A percentile compares a stretch with the other conserved stretches of the same genome.
These are phyloP conservation scores for Ylistrum balloti DNA, from an alignment of 1,140 invertebrate genomes.

Conservation along the genomic window DNA sequence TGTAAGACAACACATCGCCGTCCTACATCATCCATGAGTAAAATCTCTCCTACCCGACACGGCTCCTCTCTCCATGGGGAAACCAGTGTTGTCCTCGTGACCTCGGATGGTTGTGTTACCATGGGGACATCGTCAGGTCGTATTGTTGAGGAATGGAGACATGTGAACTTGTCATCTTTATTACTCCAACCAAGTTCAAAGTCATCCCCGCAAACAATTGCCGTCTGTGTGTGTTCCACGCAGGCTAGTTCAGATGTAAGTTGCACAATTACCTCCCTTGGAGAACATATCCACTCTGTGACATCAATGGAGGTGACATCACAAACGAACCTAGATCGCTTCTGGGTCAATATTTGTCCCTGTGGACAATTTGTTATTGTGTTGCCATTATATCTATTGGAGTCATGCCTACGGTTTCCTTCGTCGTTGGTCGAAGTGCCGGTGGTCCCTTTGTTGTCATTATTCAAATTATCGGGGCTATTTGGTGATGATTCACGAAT, in stretches of 20 bases:
- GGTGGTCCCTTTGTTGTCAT: no score
- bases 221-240: not conserved
- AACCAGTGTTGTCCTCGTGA: not conserved
- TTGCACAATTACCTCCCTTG: not conserved
- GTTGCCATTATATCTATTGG: not conserved
- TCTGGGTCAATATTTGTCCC: conserved; percentile 19
- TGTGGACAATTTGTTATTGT: not conserved
- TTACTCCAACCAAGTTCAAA: not conserved
- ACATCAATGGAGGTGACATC: not conserved
- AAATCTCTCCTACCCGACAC: not conserved
- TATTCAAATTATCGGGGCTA: not conserved
- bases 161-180: not conserved
- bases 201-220: not conserved
- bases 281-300: not conserved
- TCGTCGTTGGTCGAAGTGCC: no score
- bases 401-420: no score
- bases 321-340: not conserved
- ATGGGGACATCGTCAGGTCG: not conserved
- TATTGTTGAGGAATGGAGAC: not conserved
- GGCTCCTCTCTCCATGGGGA: not conserved
- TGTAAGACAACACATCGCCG: not conserved
- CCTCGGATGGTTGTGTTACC: not conserved
- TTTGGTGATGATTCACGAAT: not conserved
- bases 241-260: not conserved
- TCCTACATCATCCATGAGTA: not conserved